Percentiles rank a stretch among this genome's conserved stretches.
Conservation (phyloP, 2,888 invertebrate genomes). For the Sipha maydis region DNA sequence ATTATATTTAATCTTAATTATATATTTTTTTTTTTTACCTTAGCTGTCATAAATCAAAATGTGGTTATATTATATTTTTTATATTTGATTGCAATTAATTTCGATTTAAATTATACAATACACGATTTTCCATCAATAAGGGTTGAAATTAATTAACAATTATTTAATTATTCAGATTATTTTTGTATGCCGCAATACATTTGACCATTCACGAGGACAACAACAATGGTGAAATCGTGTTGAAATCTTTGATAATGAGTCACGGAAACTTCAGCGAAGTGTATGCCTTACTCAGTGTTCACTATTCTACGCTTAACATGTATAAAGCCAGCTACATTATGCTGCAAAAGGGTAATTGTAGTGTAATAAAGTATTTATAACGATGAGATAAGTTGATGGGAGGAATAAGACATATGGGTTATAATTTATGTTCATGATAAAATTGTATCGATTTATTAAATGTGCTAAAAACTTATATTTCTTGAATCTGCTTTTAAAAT, state of each 20-base stretch:
- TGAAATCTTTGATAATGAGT: constrained; percentile 50
- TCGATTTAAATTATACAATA: neutral
- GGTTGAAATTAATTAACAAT: constrained; percentile 12
- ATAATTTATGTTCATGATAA: neutral
- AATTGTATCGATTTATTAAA: neutral
- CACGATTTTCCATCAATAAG: neutral
- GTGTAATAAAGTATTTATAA: neutral
- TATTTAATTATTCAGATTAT: constrained; percentile 41
- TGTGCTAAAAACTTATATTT: neutral
- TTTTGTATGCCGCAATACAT: constrained; percentile 49
- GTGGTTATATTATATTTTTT: neutral
- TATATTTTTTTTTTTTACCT: too few species aligned
- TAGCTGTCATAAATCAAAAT: neutral
- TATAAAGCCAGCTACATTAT: constrained; percentile 2
- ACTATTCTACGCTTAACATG: constrained; percentile 28
- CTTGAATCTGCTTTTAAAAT: too few species aligned
- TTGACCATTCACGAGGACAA: constrained; percentile 33
- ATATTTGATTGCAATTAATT: neutral
- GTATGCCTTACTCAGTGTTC: constrained; percentile 46
- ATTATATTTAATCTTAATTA: too few species aligned
- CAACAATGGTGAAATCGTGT: constrained; percentile 42
- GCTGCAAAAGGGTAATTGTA: constrained; percentile 46
- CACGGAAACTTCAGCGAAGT: constrained; percentile 48
- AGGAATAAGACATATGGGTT: neutral
- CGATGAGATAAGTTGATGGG: neutral